Percentiles rank a stretch among this genome's conserved stretches.
Evolutionary conservation across 2,113 vertebrate genomes (phyloP).

Genomic region (Platanista minor): DNA sequence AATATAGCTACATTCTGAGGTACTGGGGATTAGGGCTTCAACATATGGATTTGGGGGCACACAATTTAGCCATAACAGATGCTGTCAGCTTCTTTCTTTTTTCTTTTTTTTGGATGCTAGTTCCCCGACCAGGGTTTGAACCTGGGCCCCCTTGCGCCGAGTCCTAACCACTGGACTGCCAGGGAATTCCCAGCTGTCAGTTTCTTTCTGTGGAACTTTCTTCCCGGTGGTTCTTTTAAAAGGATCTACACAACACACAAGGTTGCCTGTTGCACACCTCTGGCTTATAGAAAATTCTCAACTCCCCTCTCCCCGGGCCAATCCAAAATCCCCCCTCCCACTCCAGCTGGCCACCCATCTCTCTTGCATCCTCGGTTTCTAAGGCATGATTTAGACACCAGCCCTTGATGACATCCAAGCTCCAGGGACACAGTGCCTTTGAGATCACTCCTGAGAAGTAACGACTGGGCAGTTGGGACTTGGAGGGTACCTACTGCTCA

Average conservation of each 20-base stretch:
- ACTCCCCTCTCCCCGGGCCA: no score
- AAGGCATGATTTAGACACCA: neutral
- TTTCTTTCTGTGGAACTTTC: neutral
- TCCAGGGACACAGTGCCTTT: neutral
- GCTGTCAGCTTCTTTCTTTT: neutral
- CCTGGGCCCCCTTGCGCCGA: no score
- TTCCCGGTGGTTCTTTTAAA: neutral
- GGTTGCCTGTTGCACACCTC: neutral
- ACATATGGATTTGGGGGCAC: accelerated
- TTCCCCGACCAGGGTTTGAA: no score
- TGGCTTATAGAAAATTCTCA: neutral
- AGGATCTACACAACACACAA: neutral
- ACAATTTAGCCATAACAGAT: neutral
- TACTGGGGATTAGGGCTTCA: neutral
- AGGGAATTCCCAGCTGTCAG: neutral
- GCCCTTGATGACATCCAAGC: neutral
- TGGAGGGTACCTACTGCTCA: accelerated
- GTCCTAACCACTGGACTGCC: no score
- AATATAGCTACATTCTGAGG: neutral
- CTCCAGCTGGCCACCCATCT: neutral
- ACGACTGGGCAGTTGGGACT: neutral
- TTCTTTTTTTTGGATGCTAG: no score
- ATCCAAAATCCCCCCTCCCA: no score
- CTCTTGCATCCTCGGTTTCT: neutral
- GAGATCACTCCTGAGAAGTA: neutral